A percentile compares a stretch with the other conserved stretches of the same genome.
Conservation (phyloP, 2,888 invertebrate genomes). For the Conops quadrifasciatus region DNA sequence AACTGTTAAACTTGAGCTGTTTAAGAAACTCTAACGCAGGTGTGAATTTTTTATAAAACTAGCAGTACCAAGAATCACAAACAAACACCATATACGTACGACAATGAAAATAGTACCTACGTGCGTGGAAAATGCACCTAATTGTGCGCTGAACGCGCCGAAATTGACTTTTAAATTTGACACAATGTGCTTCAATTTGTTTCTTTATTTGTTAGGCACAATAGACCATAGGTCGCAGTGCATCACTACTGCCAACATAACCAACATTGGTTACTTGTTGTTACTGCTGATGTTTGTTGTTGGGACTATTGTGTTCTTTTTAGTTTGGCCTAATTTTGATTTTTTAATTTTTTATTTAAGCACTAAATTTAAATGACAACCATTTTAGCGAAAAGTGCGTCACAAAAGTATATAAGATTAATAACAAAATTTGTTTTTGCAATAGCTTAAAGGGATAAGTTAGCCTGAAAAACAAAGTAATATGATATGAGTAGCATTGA, state of each 20-base stretch:
- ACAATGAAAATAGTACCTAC: slow-evolving; percentile 2
- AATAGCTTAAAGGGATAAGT: no score
- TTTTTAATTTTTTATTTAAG: background rate
- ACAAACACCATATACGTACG: slow-evolving; percentile 3
- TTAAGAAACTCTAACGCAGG: slow-evolving; percentile 32
- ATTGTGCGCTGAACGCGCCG: slow-evolving; percentile 21
- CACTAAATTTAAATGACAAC: background rate
- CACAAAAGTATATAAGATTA: slow-evolving; percentile 3
- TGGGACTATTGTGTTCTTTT: background rate
- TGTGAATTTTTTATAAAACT: slow-evolving; percentile 28
- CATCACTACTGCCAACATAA: no score
- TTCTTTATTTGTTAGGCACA: slow-evolving; percentile 26
- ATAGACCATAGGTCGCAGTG: background rate
- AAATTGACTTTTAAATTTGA: slow-evolving; percentile 35
- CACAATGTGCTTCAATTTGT: slow-evolving; percentile 34
- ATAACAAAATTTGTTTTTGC: background rate
- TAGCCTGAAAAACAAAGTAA: no score
- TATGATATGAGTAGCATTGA: no score
- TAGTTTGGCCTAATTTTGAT: background rate
- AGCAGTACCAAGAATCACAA: slow-evolving; percentile 19
- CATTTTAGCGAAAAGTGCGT: slow-evolving; percentile 7
- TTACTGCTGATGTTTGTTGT: background rate
- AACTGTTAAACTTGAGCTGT: background rate
- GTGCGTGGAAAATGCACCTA: background rate
- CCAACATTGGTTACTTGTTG: no score